Conservation (phyloP, 2,113 vertebrate species). For the Alces alces region DNA sequence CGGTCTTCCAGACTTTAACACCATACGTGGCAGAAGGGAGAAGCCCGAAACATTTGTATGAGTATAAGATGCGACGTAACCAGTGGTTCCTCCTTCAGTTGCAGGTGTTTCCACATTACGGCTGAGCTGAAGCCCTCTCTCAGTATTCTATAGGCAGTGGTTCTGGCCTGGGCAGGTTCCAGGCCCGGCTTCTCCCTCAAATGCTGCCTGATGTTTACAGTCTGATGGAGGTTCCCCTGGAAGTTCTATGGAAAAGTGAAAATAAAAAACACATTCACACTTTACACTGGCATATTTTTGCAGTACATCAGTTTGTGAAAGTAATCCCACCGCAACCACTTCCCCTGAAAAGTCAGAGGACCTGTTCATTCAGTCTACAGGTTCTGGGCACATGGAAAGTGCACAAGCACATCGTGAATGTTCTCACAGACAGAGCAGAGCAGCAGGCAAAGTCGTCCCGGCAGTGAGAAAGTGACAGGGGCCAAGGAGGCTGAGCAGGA, state of each 20-base stretch:
- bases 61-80: background rate
- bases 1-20: background rate
- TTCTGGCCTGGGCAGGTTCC: fast-evolving
- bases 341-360: too few species aligned
- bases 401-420: fast-evolving
- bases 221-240: background rate
- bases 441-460: fast-evolving
- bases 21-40: background rate
- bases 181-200: background rate
- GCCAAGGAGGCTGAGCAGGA: background rate
- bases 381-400: too few species aligned
- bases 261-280: background rate
- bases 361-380: fast-evolving
- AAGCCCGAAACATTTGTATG: constrained; percentile 9
- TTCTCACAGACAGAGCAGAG: too few species aligned
- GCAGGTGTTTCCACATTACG: background rate
- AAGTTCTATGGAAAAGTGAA: background rate
- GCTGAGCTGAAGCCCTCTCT: background rate
- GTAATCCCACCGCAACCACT: fast-evolving
- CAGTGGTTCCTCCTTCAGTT: background rate
- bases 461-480: fast-evolving
- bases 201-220: background rate
- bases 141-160: background rate
- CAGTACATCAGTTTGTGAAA: background rate
- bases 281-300: background rate